Evolutionary conservation across 2,113 vertebrate genomes (phyloP).

Genomic region (Alligator sinensis): DNA sequence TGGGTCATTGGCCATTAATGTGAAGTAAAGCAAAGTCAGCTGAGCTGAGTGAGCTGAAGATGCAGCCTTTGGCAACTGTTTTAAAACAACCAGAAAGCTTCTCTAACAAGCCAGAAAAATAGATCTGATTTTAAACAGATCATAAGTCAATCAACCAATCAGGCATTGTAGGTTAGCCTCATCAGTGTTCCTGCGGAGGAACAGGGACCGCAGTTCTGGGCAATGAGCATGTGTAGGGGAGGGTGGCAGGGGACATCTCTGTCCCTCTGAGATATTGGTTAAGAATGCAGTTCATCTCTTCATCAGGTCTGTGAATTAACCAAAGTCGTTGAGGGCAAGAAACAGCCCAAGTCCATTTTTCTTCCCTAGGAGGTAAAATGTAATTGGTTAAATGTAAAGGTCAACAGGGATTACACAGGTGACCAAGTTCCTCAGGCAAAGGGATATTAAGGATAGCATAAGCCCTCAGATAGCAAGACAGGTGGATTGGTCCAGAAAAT

Average conservation of each 20-base stretch:
- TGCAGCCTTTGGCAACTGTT: neutral
- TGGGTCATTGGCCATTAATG: neutral
- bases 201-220: too few species aligned
- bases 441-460: neutral
- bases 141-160: neutral
- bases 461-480: neutral
- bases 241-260: too few species aligned
- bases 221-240: too few species aligned
- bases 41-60: neutral
- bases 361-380: fast-evolving
- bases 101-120: neutral
- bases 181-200: neutral
- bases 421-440: neutral
- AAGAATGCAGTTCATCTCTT: neutral
- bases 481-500: neutral
- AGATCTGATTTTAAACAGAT: fast-evolving
- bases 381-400: fast-evolving
- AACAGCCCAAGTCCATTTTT: neutral
- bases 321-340: neutral
- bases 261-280: neutral
- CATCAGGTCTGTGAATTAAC: neutral
- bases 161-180: neutral
- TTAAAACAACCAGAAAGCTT: neutral
- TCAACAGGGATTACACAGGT: fast-evolving
- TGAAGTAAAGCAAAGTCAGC: neutral